Evolutionary conservation across 1,140 invertebrate genomes (phyloP), one percentile per base, ranked within the genome.

Genomic region (Bombus sibiricus): DNA sequence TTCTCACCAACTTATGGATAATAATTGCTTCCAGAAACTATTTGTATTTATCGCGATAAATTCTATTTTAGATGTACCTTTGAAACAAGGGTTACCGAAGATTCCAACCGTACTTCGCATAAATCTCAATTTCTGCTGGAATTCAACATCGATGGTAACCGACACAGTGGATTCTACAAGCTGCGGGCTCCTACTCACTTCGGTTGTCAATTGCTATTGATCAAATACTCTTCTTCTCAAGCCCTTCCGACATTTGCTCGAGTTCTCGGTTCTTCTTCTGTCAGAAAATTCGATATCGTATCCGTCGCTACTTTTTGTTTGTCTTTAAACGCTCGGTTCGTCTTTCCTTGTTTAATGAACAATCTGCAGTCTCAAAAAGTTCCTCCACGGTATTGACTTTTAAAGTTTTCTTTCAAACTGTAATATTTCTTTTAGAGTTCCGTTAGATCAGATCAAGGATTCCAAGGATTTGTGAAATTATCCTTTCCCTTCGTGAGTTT

Each of bases 111-210:
- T 43, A 39, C 47, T 41, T 41, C 28, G 66, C 75, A 71, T 84
- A 84, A 84, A 84, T 78, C 75, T 79, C 75, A 71, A 84, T 84
- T 84, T 84, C 64, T 71, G 53, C 6, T 13, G 5, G 34, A 37
- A 41, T 34, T n/a, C 43, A 34, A 37, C 47, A 41, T 62, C 53
- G 64, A 79, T 71, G 34, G 62, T 28, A 53, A 76, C 43, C 72
- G 62, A 66, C 81, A 22, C 34, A 53, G 18, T 32, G 39, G 59
- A 76, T 76, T 41, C 72, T 75, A 76, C 76, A 73, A 74, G 57
- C 81, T n/a, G 15, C 39, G 39, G 73, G 39, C 41, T 64, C 15
- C 71, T 64, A 71, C 34, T 82, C 71, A 64, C 81, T 75, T 82
- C 41, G 28, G 8, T 75, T 75, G 81, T 76, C 59, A 83, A 76